Base-by-base conservation (phyloP, 2,113 vertebrate species). In the Halichoeres trimaculatus region DNA sequence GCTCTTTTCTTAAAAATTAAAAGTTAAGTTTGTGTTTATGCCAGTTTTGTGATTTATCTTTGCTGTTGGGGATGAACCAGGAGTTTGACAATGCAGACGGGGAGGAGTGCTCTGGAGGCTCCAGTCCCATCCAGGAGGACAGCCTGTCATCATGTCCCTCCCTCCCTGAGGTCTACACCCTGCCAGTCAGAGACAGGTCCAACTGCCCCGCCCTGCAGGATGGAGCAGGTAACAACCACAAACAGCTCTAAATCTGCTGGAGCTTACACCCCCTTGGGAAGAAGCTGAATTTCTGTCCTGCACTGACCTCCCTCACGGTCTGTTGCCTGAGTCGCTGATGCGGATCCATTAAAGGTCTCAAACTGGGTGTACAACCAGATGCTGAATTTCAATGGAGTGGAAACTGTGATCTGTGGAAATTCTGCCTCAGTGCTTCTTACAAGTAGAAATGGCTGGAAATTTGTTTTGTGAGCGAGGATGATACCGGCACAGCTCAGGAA, bases 71-170 rank as follows among this genome's bases (percentile, higher is more conserved):
- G 38, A 48, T 9, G 65, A 52, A 55, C 56, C 76, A 97, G 96
- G 96, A 98, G 90, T 96, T 98, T 91, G 96, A 98, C 92, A 97
- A 97, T 91, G 93, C 96, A 0, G 96, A 97, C 43, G 96, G 94
- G 70, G 96, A 97, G 82, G 96, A 98, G 65, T 96, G 95, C 84
- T 97, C 96, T 0, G 96, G 91, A 66, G 96, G 95, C 22, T 96
- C 96, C 80, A 98, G 95, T 12, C 96, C 96, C 30, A 95, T 96
- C 4, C 96, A 95, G 1, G 96, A 98, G 91, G 96, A 97, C 93
- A 98, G 96, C 62, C 93, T 96, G 47, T 97, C 96, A 12, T 97
- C 96, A 0, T 94, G 94, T 60, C 95, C 96, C 78, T 96, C 96
- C 7, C 93, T 97, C 62, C 96, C 96, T 3, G 96, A 98, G 76